phyloP scores from a whole-genome alignment of 2,113 vertebrate species.

The Nyctibius bracteatus region DNA sequence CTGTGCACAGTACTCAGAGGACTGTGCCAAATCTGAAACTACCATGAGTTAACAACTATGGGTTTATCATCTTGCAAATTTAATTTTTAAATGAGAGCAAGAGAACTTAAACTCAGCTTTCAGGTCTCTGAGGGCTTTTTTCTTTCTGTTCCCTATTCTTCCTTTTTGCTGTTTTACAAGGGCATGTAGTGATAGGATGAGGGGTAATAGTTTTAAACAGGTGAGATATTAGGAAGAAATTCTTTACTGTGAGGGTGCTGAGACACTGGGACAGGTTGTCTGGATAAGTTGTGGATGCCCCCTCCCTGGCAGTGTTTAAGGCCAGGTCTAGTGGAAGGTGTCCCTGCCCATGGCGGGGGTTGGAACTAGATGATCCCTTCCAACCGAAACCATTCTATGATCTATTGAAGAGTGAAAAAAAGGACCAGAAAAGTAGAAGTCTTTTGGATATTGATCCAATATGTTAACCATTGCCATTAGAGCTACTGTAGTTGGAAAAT shows the following conservation, averaged over 20 bases:
- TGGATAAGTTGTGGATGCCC: too few relatives aligned
- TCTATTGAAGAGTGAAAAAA: neutral
- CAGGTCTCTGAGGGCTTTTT: neutral
- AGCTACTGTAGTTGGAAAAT: neutral
- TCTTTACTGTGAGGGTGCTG: too few relatives aligned
- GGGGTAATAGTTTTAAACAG: too few relatives aligned
- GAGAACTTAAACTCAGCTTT: neutral
- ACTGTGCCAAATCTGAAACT: neutral
- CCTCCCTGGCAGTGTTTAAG: too few relatives aligned
- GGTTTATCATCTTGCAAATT: neutral
- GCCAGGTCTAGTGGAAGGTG: too few relatives aligned
- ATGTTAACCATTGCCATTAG: neutral
- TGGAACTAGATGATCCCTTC: too few relatives aligned
- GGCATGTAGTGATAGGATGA: too few relatives aligned
- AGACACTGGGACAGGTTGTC: too few relatives aligned
- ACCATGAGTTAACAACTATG: neutral
- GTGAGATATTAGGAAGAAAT: too few relatives aligned
- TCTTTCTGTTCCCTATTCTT: neutral
- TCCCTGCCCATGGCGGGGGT: too few relatives aligned
- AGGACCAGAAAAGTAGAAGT: neutral
- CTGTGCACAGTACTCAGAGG: neutral
- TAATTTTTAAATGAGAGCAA: neutral
- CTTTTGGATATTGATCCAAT: neutral
- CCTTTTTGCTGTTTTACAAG: neutral
- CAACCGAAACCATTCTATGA: too few relatives aligned